These are phyloP conservation scores for Aramus guarauna DNA, from an alignment of 2,113 vertebrate species.

Conservation along the genomic window DNA sequence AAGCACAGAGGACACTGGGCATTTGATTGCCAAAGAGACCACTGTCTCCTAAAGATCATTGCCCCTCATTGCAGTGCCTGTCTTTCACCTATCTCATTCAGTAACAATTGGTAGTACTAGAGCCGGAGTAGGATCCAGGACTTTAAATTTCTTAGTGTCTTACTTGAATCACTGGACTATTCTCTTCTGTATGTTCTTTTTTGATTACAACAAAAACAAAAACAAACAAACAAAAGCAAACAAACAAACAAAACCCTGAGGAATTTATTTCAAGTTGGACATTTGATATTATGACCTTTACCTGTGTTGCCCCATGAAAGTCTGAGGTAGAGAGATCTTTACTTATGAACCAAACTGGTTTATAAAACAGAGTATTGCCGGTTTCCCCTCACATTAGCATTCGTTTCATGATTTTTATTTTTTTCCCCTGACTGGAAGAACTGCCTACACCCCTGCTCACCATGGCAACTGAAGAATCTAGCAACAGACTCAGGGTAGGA, in stretches of 20 bases:
- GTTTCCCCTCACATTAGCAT: conserved; percentile 64
- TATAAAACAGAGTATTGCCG: background rate
- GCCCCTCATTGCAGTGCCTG: background rate
- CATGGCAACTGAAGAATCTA: conserved; percentile 78
- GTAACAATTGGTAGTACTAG: background rate
- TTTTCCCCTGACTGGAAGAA: conserved; percentile 58
- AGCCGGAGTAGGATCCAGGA: background rate
- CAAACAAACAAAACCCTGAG: background rate
- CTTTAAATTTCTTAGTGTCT: background rate
- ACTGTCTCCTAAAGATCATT: background rate
- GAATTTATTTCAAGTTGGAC: background rate
- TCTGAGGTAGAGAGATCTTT: background rate
- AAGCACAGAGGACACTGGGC: background rate
- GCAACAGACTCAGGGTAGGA: conserved; percentile 65
- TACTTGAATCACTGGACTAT: background rate
- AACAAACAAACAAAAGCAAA: too few relatives aligned
- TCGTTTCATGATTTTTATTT: conserved; percentile 64
- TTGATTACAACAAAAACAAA: background rate
- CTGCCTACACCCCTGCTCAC: conserved; percentile 70
- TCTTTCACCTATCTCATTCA: background rate
- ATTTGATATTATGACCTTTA: background rate
- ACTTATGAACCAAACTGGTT: background rate
- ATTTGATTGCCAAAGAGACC: background rate
- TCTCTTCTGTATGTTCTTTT: background rate
- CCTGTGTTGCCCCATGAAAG: background rate